Evolutionary conservation across 2,888 invertebrate species (phyloP).

Genomic region (Stenodema calcarata): DNA sequence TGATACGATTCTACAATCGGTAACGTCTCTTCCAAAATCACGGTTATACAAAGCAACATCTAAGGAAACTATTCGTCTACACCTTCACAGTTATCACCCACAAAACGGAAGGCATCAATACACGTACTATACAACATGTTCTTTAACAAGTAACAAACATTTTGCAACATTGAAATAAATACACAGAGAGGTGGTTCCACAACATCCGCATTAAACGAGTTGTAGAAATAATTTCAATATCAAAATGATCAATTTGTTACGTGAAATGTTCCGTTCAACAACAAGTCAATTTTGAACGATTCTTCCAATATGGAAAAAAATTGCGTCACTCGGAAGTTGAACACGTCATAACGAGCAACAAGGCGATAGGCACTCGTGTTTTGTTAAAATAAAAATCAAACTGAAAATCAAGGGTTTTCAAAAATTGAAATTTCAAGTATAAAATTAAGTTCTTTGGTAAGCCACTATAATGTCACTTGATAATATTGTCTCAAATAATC

Average conservation of each 20-base stretch:
- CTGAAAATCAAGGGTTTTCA: neutral
- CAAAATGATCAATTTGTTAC: neutral
- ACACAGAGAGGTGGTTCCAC: too few relatives aligned
- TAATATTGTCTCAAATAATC: neutral
- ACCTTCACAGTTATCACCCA: neutral
- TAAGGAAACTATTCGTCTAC: neutral
- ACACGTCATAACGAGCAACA: neutral
- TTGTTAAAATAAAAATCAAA: neutral
- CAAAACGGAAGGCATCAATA: constrained; percentile 1
- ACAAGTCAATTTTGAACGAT: neutral
- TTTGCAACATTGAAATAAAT: too few relatives aligned
- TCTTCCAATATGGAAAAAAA: neutral
- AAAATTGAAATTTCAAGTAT: neutral
- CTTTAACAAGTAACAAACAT: too few relatives aligned
- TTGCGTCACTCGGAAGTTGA: neutral
- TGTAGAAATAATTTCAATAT: neutral
- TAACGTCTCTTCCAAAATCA: neutral
- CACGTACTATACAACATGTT: too few relatives aligned
- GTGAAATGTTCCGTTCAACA: neutral
- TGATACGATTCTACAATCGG: neutral
- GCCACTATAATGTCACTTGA: neutral
- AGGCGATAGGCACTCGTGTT: neutral
- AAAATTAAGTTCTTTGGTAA: neutral
- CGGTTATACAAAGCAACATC: neutral
- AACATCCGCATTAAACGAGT: neutral